Evolutionary conservation across 2,113 vertebrate genomes (phyloP).

Genomic region (Ochotona curzoniae): DNA sequence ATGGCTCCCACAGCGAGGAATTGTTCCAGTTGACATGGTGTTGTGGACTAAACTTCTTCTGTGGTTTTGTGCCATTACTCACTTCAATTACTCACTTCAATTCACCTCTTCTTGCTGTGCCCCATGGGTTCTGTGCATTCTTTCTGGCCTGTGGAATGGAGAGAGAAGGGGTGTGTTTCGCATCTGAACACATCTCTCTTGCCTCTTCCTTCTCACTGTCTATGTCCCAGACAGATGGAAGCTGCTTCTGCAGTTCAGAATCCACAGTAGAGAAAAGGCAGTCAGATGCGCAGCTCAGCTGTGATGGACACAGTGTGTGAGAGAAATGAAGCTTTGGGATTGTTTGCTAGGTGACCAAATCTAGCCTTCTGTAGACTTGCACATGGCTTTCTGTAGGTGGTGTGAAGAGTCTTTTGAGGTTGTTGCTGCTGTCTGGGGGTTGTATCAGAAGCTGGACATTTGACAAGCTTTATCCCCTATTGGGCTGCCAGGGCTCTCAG

Average conservation of each 20-base stretch:
- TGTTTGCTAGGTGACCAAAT: background rate
- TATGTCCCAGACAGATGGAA: background rate
- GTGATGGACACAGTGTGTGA: fast-evolving
- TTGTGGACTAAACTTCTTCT: fast-evolving
- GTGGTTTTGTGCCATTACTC: background rate
- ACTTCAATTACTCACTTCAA: fast-evolving
- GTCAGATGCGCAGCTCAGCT: background rate
- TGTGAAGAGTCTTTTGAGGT: background rate
- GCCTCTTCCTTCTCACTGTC: background rate
- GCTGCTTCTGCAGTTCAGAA: background rate
- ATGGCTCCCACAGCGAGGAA: slow-evolving; percentile 56
- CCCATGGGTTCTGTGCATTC: background rate
- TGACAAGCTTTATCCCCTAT: background rate
- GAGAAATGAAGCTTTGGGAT: background rate
- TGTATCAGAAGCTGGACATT: slow-evolving; percentile 41
- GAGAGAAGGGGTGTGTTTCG: background rate
- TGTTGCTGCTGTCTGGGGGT: slow-evolving; percentile 58
- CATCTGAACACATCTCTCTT: background rate
- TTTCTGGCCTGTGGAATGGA: background rate
- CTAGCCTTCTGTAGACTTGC: slow-evolving; percentile 33
- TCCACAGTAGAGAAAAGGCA: fast-evolving
- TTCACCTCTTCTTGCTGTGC: fast-evolving
- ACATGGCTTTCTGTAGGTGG: background rate
- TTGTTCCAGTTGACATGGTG: background rate
- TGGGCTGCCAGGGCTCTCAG: background rate